These are phyloP conservation scores for Acropternis orthonyx DNA, from an alignment of 2,797 vertebrate genomes.

Conservation along the genomic window DNA sequence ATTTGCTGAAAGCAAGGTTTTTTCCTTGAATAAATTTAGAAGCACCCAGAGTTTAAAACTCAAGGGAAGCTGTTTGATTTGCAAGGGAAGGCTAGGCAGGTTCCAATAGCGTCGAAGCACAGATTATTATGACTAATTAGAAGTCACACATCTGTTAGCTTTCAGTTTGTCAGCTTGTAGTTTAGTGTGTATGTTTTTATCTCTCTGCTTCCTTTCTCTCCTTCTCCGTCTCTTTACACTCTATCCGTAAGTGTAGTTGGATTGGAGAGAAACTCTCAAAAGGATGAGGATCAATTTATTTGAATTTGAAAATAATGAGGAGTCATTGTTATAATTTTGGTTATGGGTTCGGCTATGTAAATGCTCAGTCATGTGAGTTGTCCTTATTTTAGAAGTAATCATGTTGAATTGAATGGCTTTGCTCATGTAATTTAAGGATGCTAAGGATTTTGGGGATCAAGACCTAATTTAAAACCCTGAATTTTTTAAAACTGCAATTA, in stretches of 20 bases:
- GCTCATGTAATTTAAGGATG: slow-evolving; percentile 57
- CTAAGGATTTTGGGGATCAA: slow-evolving; percentile 54
- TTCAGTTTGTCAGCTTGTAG: slow-evolving; percentile 73
- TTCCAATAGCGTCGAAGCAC: slow-evolving; percentile 70
- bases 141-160: slow-evolving; percentile 84
- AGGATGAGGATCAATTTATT: slow-evolving; percentile 44
- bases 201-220: not conserved
- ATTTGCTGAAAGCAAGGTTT: slow-evolving; percentile 72
- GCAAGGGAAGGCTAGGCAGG: slow-evolving; percentile 70
- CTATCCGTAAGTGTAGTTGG: not conserved
- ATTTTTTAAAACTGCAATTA: slow-evolving; percentile 56
- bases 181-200: slow-evolving; percentile 29
- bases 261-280: slow-evolving; percentile 4
- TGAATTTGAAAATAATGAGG: slow-evolving; percentile 57
- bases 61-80: slow-evolving; percentile 77
- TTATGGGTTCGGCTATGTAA: slow-evolving; percentile 36
- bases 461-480: slow-evolving; percentile 54
- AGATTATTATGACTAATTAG: slow-evolving; percentile 85
- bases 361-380: slow-evolving; percentile 59
- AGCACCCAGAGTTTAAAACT: slow-evolving; percentile 74
- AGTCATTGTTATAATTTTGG: slow-evolving; percentile 64
- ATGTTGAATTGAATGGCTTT: slow-evolving; percentile 41
- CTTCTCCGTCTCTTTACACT: not conserved
- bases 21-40: slow-evolving; percentile 71
- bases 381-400: slow-evolving; percentile 58